Percentiles rank a stretch among this genome's conserved stretches.
These are phyloP conservation scores for Latrodectus hesperus DNA, from an alignment of 2,888 invertebrate species.

Conservation along the genomic window DNA sequence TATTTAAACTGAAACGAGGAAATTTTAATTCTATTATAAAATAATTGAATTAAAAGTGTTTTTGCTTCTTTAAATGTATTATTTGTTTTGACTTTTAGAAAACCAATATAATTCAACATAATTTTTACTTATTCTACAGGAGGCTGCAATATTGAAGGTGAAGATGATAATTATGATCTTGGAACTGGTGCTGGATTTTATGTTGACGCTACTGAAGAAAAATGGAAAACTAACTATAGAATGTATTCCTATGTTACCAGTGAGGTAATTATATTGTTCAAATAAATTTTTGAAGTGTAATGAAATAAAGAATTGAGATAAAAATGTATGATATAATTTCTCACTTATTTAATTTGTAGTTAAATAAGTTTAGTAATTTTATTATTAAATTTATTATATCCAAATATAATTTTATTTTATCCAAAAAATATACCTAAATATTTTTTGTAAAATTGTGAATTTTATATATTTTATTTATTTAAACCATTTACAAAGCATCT, in stretches of 20 bases:
- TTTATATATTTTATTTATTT: too few relatives aligned
- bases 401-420: too few relatives aligned
- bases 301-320: too few relatives aligned
- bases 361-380: too few relatives aligned
- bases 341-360: too few relatives aligned
- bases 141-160: slow-evolving; percentile 89
- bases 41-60: neutral
- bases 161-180: slow-evolving; percentile 94
- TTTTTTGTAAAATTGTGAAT: too few relatives aligned
- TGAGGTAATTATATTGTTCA: slow-evolving; percentile 78
- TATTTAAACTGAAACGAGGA: too few relatives aligned
- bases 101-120: neutral
- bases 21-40: neutral
- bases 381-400: too few relatives aligned
- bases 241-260: slow-evolving; percentile 97
- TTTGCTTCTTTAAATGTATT: neutral
- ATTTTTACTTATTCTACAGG: slow-evolving; percentile 75
- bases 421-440: too few relatives aligned
- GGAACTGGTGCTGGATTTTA: slow-evolving; percentile 97
- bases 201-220: slow-evolving; percentile 90
- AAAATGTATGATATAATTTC: too few relatives aligned
- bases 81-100: neutral
- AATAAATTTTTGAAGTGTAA: neutral
- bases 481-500: too few relatives aligned
- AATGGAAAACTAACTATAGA: slow-evolving; percentile 92